Percentiles rank a stretch among this genome's conserved stretches.
Conservation (phyloP, 2,888 invertebrate species). For the Acanthopleura granulata region DNA sequence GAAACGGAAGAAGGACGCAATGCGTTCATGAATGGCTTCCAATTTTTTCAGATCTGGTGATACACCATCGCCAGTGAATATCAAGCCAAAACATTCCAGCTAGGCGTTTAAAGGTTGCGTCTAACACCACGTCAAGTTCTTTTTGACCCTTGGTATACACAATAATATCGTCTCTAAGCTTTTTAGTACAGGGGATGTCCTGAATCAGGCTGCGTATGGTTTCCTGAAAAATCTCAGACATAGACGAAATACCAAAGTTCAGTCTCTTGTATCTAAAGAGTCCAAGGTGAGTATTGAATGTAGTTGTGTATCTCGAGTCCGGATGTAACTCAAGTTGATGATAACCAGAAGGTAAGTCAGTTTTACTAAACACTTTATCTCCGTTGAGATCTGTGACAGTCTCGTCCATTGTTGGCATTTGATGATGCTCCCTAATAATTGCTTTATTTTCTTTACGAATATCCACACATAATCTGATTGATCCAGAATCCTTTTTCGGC, state of each 20-base stretch:
- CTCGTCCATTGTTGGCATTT: conserved; percentile 38
- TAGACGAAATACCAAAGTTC: conserved; percentile 37
- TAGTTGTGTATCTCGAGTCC: conserved; percentile 37
- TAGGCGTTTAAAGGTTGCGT: conserved; percentile 23
- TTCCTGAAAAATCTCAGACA: conserved; percentile 37
- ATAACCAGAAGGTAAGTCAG: conserved; percentile 38
- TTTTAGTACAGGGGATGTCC: conserved; percentile 30
- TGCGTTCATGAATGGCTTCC: conserved; percentile 33
- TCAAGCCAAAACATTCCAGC: background rate
- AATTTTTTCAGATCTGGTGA: too few relatives aligned
- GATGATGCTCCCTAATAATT: conserved; percentile 37
- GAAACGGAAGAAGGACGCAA: conserved; percentile 32
- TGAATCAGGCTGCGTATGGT: conserved; percentile 28
- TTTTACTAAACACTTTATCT: conserved; percentile 37
- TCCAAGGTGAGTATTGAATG: conserved; percentile 37
- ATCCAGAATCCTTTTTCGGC: conserved; percentile 25
- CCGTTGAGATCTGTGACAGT: conserved; percentile 39
- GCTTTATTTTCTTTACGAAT: conserved; percentile 43
- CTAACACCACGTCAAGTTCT: conserved; percentile 33
- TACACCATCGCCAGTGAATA: too few relatives aligned
- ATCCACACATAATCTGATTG: conserved; percentile 29
- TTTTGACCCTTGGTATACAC: conserved; percentile 32
- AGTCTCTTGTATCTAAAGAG: conserved; percentile 37
- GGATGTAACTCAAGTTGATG: conserved; percentile 41
- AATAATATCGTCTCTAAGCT: conserved; percentile 42